Conservation (phyloP, 2,888 invertebrate species). For the Myopa testacea region DNA sequence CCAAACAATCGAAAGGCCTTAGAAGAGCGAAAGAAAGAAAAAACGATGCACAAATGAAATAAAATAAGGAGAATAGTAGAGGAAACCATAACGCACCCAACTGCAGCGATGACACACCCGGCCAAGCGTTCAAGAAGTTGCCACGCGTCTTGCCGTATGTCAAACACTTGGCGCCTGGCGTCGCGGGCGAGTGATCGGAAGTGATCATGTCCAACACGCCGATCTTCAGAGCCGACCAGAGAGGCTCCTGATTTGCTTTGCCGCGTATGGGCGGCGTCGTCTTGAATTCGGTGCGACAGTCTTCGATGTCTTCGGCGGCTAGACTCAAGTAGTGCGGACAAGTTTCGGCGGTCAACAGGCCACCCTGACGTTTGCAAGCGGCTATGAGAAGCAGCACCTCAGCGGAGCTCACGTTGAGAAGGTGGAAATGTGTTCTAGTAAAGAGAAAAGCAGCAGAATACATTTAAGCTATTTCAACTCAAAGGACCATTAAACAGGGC, state of each 20-base stretch:
- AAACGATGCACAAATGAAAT: no score
- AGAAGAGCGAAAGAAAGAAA: background rate
- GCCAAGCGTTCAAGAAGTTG: slow-evolving; percentile 79
- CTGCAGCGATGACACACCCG: slow-evolving; percentile 80
- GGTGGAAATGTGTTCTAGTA: slow-evolving; percentile 74
- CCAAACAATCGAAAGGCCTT: slow-evolving; percentile 78
- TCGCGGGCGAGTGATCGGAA: slow-evolving; percentile 78
- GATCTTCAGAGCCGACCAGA: slow-evolving; percentile 75
- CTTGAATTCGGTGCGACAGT: slow-evolving; percentile 76
- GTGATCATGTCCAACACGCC: slow-evolving; percentile 75
- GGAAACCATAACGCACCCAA: slow-evolving; percentile 70
- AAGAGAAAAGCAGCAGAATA: background rate
- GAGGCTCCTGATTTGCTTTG: slow-evolving; percentile 72
- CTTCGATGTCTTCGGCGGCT: slow-evolving; percentile 74
- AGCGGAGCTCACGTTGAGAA: slow-evolving; percentile 77
- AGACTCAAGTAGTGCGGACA: slow-evolving; percentile 80
- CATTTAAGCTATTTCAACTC: background rate
- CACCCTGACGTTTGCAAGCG: slow-evolving; percentile 69
- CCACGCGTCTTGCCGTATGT: slow-evolving; percentile 68
- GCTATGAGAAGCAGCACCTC: slow-evolving; percentile 73
- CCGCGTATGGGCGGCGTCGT: slow-evolving; percentile 80
- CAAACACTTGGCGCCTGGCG: slow-evolving; percentile 73
- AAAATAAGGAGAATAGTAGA: no score
- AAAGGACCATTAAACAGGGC: background rate
- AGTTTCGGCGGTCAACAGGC: slow-evolving; percentile 77